These are phyloP conservation scores for Perognathus longimembris DNA, from an alignment of 2,113 vertebrate species.

Conservation along the genomic window DNA sequence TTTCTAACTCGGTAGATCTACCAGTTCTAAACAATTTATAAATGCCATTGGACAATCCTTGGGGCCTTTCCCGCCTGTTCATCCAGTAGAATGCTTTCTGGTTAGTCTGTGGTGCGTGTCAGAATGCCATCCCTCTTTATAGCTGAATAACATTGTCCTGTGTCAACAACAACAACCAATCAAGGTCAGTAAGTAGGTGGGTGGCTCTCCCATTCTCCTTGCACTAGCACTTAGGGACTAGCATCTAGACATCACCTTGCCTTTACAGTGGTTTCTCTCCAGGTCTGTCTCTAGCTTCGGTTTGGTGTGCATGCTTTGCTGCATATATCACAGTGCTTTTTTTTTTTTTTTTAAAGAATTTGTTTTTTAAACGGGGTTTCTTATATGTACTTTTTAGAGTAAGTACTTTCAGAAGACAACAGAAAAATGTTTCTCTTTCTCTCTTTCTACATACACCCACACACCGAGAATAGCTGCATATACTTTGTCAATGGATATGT, in stretches of 20 bases:
- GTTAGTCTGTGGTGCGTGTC: too few relatives aligned
- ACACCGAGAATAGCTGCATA: not conserved
- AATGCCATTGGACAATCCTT: too few relatives aligned
- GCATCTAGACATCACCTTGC: not conserved
- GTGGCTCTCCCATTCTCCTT: not conserved
- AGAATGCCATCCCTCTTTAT: too few relatives aligned
- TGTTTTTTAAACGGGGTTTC: not conserved
- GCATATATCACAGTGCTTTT: not conserved
- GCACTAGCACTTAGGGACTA: accelerated
- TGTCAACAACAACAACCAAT: not conserved
- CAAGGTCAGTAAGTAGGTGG: not conserved
- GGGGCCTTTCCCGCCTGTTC: too few relatives aligned
- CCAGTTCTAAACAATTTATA: too few relatives aligned
- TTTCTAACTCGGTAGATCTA: too few relatives aligned
- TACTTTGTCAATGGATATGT: not conserved
- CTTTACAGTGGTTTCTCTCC: not conserved
- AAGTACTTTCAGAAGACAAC: not conserved
- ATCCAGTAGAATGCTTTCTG: too few relatives aligned
- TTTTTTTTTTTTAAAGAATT: too few relatives aligned
- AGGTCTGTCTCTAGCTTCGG: not conserved
- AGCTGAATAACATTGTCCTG: too few relatives aligned
- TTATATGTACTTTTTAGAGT: constrained; percentile 13
- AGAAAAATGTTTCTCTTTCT: not conserved
- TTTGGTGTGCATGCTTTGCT: not conserved
- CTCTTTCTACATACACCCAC: not conserved